Conservation (phyloP, 2,797 vertebrate genomes). For the Ptychadena robeensis region DNA sequence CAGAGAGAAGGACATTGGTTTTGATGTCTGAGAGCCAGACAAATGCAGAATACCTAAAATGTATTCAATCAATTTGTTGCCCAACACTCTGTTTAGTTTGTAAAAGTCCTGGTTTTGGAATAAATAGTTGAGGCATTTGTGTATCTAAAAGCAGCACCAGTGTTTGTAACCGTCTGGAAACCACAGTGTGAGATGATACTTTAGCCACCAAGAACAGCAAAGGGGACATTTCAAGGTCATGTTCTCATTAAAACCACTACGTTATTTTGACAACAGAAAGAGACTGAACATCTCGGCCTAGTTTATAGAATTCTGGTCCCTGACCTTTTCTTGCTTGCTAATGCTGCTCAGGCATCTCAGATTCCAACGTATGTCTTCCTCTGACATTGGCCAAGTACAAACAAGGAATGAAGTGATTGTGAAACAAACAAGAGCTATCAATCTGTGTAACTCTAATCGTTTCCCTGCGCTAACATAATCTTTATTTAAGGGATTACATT, state of each 20-base stretch:
- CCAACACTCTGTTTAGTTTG: background rate
- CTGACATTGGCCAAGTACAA: constrained; percentile 31
- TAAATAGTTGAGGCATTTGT: background rate
- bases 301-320: background rate
- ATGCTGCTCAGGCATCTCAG: background rate
- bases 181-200: background rate
- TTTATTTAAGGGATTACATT: constrained; percentile 7
- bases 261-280: background rate
- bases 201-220: background rate
- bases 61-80: background rate
- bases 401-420: constrained; percentile 16
- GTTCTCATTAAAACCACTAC: background rate
- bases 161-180: background rate
- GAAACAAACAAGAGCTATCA: constrained; percentile 4
- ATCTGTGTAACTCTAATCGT: background rate
- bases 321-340: constrained; percentile 10
- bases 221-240: background rate
- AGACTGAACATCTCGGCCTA: background rate
- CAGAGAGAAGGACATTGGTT: background rate
- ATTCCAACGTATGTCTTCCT: background rate
- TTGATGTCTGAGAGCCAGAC: background rate
- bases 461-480: background rate
- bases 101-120: background rate
- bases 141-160: background rate
- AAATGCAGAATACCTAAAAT: background rate